These are phyloP conservation scores for Chymomyza fuscimana DNA, from an alignment of 2,888 invertebrate genomes.

Conservation along the genomic window DNA sequence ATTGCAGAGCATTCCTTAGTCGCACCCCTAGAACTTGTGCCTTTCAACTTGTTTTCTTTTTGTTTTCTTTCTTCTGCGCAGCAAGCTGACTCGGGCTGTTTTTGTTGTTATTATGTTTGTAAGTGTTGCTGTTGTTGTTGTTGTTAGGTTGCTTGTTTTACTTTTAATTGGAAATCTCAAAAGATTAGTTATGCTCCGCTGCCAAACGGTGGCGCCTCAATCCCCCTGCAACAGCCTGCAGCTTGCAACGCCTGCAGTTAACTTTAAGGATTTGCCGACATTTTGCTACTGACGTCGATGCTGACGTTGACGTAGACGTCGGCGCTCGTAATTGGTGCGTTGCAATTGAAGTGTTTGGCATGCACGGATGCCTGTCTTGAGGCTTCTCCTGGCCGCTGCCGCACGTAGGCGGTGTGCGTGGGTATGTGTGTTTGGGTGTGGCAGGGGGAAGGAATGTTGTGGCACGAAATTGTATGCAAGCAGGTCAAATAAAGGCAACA, in stretches of 20 bases:
- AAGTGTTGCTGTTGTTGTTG: conserved; percentile 34
- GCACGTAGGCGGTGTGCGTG: conserved; percentile 23
- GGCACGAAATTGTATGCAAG: conserved; percentile 52
- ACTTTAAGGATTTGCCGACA: background rate
- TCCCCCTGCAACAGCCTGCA: conserved; percentile 10
- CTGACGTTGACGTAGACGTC: conserved; percentile 16
- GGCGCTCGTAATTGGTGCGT: conserved; percentile 71
- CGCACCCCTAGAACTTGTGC: background rate
- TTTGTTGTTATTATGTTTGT: conserved; percentile 5
- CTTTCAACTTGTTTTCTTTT: conserved; percentile 12
- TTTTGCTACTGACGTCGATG: background rate
- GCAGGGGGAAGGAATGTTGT: background rate
- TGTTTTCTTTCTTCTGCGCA: conserved; percentile 23
- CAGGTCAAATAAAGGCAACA: conserved; percentile 69
- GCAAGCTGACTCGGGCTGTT: conserved; percentile 8
- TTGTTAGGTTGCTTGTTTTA: conserved; percentile 62
- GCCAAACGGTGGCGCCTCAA: conserved; percentile 50
- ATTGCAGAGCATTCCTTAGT: background rate
- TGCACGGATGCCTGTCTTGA: conserved; percentile 72
- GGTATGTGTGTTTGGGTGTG: background rate
- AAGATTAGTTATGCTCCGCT: conserved; percentile 74
- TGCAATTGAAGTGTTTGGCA: conserved; percentile 71
- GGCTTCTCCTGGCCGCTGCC: conserved; percentile 47
- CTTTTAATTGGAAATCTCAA: conserved; percentile 74
- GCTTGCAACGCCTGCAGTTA: conserved; percentile 6